Evolutionary conservation across 2,888 invertebrate species (phyloP).

Genomic region (Hanleya hanleyi): DNA sequence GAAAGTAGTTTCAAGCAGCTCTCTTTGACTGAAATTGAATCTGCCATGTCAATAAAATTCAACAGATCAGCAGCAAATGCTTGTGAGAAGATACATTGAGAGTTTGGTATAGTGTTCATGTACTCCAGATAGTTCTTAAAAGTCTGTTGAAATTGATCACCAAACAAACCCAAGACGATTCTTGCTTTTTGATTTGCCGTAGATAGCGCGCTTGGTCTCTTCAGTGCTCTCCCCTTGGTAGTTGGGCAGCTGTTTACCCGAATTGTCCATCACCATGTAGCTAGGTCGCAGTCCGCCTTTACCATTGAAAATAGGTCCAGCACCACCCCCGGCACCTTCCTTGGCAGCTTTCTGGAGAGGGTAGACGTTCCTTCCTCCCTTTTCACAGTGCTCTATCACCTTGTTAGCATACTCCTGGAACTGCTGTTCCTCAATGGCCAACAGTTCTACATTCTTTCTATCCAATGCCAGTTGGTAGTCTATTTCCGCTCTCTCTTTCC

Average conservation of each 20-base stretch:
- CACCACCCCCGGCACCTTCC: conserved; percentile 68
- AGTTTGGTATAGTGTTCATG: too few relatives aligned
- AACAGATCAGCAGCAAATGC: too few relatives aligned
- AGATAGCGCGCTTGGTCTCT: conserved; percentile 63
- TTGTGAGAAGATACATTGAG: too few relatives aligned
- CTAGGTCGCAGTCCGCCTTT: conserved; percentile 71
- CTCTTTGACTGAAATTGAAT: too few relatives aligned
- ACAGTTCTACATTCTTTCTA: conserved; percentile 63
- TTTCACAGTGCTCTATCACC: conserved; percentile 71
- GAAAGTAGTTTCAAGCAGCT: too few relatives aligned
- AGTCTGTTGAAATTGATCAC: too few relatives aligned
- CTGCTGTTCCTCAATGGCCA: conserved; percentile 69
- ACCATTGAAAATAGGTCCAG: conserved; percentile 67
- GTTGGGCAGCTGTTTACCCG: conserved; percentile 70
- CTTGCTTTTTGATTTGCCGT: conserved; percentile 61
- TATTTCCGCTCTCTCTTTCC: conserved; percentile 39
- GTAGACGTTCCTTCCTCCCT: conserved; percentile 70
- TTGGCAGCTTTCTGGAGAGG: conserved; percentile 70
- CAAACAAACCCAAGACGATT: conserved; percentile 72
- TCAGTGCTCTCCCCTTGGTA: conserved; percentile 66
- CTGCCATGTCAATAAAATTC: too few relatives aligned
- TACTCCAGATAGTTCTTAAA: too few relatives aligned
- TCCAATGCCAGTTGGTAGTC: conserved; percentile 58
- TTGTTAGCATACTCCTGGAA: conserved; percentile 72
- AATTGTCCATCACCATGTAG: conserved; percentile 68